These are phyloP conservation scores for Florisuga fusca DNA, from an alignment of 2,797 vertebrate species.

Conservation along the genomic window DNA sequence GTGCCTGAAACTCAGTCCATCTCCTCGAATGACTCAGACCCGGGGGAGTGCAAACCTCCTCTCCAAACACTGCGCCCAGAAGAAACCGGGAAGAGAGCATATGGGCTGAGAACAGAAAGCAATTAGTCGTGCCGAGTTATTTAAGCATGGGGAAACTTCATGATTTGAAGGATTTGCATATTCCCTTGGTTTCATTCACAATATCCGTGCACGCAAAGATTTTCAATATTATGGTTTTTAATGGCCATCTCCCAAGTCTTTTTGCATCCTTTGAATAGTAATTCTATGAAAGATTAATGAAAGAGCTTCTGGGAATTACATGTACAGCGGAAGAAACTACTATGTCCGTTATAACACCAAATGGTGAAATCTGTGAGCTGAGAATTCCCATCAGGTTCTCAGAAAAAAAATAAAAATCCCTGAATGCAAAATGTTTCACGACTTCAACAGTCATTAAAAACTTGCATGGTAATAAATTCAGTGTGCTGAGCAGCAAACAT, in stretches of 20 bases:
- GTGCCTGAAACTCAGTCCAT: neutral
- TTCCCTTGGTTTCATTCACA: conserved; percentile 30
- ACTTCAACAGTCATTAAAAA: neutral
- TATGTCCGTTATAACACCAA: neutral
- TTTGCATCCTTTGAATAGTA: neutral
- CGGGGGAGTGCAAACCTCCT: neutral
- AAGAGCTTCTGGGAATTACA: neutral
- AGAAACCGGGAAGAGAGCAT: neutral
- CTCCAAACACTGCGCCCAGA: neutral
- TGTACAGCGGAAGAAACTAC: neutral
- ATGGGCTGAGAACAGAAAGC: conserved; percentile 27
- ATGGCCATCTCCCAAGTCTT: neutral
- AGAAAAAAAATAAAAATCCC: neutral
- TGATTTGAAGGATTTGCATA: neutral
- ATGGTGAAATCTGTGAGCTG: neutral
- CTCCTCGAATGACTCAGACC: neutral
- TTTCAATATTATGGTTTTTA: neutral
- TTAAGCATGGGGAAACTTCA: neutral
- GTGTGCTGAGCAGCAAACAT: neutral
- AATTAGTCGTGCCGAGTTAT: neutral
- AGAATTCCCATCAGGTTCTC: neutral
- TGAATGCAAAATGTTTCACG: neutral
- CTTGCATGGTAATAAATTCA: neutral
- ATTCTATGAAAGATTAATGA: neutral
- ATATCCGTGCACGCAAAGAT: neutral